Base-by-base conservation (phyloP, 2,888 invertebrate species). In the Conchocele bisecta region DNA sequence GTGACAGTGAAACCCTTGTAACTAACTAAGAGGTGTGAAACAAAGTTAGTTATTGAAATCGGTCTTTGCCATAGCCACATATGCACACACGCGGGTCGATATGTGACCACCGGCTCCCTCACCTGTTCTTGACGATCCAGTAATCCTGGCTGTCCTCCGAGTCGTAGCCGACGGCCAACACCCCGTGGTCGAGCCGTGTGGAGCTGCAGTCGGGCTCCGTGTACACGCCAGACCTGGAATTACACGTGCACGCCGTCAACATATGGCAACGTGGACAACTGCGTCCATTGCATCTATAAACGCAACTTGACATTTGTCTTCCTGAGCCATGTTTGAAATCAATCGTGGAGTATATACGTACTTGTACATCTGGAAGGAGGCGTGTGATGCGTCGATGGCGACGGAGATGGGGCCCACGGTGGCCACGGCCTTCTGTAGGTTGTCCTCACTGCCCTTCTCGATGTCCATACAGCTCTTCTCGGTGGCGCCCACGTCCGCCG, bases 331-430 rank as follows among this genome's bases (percentile, higher is more conserved):
- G 37, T 11, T 35, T 11, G 37, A n/a, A n/a, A 11, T n/a, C n/a
- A 11, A 13, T 35, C n/a, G 15, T 35, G 11, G 11, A 35, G 11
- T 35, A 35, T n/a, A 11, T n/a, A 35, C 37, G 2, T 56, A 64
- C 64, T 54, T 56, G 84, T 87, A 57, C 26, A 71, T 24, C 89
- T 97, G 96, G 94, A 97, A 97, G 73, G 94, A 94, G 0, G 51
- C 20, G 53, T 85, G 83, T 42, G 95, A 94, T 69, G 97, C 97
- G 93, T 98, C 97, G 88, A 97, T 97, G 84, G 96, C 97, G 57
- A 97, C 94, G 5, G 96, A 94, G 39, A 97, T 93, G 9, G 97
- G 97, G 0, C 97, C 97, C 73, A 95, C 90, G 0, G 95, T 95
- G 61, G 97, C 97, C 50, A 97, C 93, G 11, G 97, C 97, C 74